Evolutionary conservation across 2,888 invertebrate species (phyloP), one percentile per base, ranked within the genome.

Genomic region (Argynnis bischoffii): DNA sequence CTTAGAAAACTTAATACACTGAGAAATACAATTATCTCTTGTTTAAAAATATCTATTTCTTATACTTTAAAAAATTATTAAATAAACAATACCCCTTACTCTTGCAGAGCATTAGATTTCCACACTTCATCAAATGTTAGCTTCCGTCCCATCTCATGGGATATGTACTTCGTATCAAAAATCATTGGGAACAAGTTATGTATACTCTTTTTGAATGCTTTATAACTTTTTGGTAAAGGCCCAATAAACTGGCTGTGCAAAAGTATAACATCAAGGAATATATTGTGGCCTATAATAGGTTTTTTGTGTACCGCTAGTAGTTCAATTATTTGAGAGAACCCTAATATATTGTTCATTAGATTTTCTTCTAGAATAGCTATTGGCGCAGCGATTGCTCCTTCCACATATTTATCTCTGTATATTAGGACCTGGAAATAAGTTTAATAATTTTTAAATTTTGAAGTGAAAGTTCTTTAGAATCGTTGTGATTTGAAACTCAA

Each of bases 211-310:
- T 97, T 97, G 79, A 96, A 97, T 8, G 83, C 81, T 0, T 78
- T 79, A 79, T 96, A 96, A 35, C 89, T 93, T 14, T 93, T 87
- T 46, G 97, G 97, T 63, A 97, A 81, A 0, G 95, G 94, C 60
- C 93, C 93, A 76, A 95, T 94, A 81, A 97, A 97, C 79, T 95
- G 95, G 76, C 95, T 95, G 78, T 95, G 95, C 66, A 96, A 84
- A 31, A 96, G 90, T 76, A 97, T 81, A 1, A 95, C 84, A 83
- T 97, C 97, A 71, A 95, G 84, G 64, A 96, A 91, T 70, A 95
- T 81, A 82, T 97, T 97, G 82, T 97, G 97, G 0, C 96, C 96
- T 31, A 97, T 87, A 26, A 97, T 86, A 3, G 96, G 96, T 87
- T 96, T 96, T 73, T 94, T 92, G 6, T 93, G 81, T 1, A 85